Base-by-base conservation (phyloP, 2,888 invertebrate genomes). In the Cheiracanthium punctorium region DNA sequence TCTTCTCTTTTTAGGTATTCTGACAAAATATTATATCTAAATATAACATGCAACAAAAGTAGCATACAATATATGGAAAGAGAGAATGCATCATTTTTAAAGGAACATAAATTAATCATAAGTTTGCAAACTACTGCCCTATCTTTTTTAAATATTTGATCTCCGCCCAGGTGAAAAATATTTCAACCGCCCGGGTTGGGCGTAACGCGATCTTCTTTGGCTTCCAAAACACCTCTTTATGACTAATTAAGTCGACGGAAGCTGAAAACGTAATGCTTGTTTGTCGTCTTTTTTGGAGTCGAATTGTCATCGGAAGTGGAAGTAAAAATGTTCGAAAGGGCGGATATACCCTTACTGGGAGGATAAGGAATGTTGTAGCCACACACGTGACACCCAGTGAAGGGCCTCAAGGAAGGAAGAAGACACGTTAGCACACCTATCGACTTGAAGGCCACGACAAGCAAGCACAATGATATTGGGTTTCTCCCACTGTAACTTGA, bases 201-300 rank as follows among this genome's bases (percentile, higher is more conserved):
- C 12, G 58, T 58, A 58, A 58, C 58, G 4, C 24, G 58, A 58
- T 17, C 1, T 5, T 24, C 17, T 2, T 58, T 1, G 24, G 58
- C 2, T 58, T 58, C 58, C 58, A 20, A 58, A 58, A 58, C 24
- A 58, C 24, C 24, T 58, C 58, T 58, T 20, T 58, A 7, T 24
- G 58, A 58, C 58, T 58, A 58, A 58, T 58, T 58, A 58, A 24
- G 24, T 58, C 58, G 58, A 58, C 58, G 58, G 58, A 58, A 58
- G 58, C 58, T 48, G 58, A 17, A 58, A 7, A 1, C 24, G 17
- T 17, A 58, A 24, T 24, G 24, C 58, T 17, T 24, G 58, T 58
- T 58, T 58, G 58, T 58, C 58, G 24, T 48, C n/a, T n/a, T n/a
- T 48, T 48, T 48, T 17, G 48, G 48, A 12, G 48, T 48, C 48